These are phyloP conservation scores for Chironomus tentans DNA, from an alignment of 2,888 invertebrate genomes.

Conservation along the genomic window DNA sequence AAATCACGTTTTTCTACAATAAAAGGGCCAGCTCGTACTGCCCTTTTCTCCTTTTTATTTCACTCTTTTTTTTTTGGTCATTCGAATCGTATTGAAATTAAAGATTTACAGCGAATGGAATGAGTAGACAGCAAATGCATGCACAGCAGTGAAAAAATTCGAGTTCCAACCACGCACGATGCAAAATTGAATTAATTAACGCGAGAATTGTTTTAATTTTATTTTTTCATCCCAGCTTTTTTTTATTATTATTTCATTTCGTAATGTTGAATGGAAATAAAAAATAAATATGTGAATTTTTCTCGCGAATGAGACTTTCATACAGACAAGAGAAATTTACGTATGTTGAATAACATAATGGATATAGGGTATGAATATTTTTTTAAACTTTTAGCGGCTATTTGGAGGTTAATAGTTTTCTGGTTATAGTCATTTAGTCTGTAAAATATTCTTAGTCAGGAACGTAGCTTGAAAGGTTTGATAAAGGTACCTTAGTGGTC, in stretches of 20 bases:
- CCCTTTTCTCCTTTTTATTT: no score
- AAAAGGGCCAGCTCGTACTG: neutral
- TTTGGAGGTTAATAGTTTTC: no score
- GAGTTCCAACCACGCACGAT: conserved; percentile 12
- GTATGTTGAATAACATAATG: no score
- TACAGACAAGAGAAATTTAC: no score
- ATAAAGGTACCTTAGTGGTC: no score
- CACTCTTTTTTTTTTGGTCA: neutral
- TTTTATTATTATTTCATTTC: neutral
- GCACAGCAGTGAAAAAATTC: neutral
- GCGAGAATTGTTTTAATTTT: neutral
- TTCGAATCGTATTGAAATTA: neutral
- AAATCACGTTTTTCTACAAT: neutral
- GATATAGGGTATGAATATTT: no score
- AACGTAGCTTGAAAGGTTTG: no score
- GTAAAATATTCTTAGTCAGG: no score
- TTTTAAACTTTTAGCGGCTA: no score
- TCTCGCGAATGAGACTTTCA: no score
- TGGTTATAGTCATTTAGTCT: no score
- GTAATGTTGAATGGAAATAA: neutral
- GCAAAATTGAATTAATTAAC: conserved; percentile 25
- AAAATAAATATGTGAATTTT: no score
- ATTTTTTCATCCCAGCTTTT: neutral
- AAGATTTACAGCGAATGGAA: neutral
- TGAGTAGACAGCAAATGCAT: neutral